Conservation (phyloP, 2,113 vertebrate species). For the Poicephalus meyeri region DNA sequence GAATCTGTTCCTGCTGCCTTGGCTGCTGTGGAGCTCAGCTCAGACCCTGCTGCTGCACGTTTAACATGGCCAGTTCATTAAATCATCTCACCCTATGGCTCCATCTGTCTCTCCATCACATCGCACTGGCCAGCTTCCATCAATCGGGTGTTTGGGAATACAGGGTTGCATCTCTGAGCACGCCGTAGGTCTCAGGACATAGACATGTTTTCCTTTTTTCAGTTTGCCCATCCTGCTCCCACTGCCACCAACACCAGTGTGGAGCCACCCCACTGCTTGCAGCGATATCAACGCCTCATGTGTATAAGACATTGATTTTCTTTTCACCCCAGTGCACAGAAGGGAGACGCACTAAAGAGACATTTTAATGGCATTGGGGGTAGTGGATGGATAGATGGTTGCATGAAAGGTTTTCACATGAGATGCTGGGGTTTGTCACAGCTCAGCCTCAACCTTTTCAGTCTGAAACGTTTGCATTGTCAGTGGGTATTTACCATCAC, state of each 20-base stretch:
- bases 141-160: neutral
- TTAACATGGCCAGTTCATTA: neutral
- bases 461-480: neutral
- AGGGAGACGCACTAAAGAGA: rapidly evolving
- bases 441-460: neutral
- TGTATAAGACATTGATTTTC: neutral
- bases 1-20: neutral
- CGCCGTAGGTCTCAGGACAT: neutral
- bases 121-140: neutral
- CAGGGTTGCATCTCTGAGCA: neutral
- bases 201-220: neutral
- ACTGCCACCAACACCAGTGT: neutral
- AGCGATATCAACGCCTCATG: neutral
- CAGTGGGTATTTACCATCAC: neutral
- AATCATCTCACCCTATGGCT: neutral
- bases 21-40: neutral
- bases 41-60: rapidly evolving
- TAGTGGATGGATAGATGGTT: neutral
- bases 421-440: neutral
- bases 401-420: rapidly evolving
- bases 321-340: neutral
- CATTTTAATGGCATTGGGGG: neutral
- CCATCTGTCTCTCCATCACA: neutral
- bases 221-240: neutral
- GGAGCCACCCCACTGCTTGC: neutral